These are phyloP conservation scores for Drosophila rubida DNA, from an alignment of 2,888 invertebrate species.

Conservation along the genomic window DNA sequence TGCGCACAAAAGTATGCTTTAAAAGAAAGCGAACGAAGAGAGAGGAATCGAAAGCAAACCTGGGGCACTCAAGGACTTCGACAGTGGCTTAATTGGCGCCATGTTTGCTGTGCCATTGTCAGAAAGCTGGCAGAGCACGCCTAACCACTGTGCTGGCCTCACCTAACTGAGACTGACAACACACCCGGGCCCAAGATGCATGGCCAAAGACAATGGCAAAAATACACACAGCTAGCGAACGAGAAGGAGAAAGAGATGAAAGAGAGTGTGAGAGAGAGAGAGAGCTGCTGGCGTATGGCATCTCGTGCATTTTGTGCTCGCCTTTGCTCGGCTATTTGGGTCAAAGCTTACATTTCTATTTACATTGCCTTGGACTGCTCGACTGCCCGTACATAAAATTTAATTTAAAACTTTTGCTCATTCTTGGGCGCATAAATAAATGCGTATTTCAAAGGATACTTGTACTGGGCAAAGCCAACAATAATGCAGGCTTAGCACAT, in stretches of 20 bases:
- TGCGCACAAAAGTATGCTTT: conserved; percentile 35
- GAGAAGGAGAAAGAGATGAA: not conserved
- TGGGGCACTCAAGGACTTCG: conserved; percentile 23
- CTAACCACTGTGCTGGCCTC: conserved; percentile 32
- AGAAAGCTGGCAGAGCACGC: conserved; percentile 24
- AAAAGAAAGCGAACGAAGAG: not conserved
- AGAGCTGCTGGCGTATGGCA: conserved; percentile 21
- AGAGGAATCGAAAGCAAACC: not conserved
- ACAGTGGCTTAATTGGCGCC: conserved; percentile 55
- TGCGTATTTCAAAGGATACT: conserved; percentile 61
- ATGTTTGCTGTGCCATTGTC: conserved; percentile 43
- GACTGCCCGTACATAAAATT: conserved; percentile 56
- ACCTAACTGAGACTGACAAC: conserved; percentile 53
- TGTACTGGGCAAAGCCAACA: conserved; percentile 17
- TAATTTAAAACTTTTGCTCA: conserved; percentile 72
- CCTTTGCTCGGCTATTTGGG: conserved; percentile 60
- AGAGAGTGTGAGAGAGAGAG: not conserved
- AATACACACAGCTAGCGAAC: conserved; percentile 5
- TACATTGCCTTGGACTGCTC: conserved; percentile 50
- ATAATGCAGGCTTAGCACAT: conserved; percentile 46
- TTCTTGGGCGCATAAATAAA: conserved; percentile 63
- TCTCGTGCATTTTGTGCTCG: conserved; percentile 44
- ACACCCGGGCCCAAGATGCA: conserved; percentile 31
- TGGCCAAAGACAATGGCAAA: conserved; percentile 20
- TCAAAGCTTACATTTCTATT: conserved; percentile 67